Percentiles rank a stretch among this genome's conserved stretches.
These are phyloP conservation scores for Drosophila arizonae DNA, from an alignment of 1,140 invertebrate genomes.

Conservation along the genomic window DNA sequence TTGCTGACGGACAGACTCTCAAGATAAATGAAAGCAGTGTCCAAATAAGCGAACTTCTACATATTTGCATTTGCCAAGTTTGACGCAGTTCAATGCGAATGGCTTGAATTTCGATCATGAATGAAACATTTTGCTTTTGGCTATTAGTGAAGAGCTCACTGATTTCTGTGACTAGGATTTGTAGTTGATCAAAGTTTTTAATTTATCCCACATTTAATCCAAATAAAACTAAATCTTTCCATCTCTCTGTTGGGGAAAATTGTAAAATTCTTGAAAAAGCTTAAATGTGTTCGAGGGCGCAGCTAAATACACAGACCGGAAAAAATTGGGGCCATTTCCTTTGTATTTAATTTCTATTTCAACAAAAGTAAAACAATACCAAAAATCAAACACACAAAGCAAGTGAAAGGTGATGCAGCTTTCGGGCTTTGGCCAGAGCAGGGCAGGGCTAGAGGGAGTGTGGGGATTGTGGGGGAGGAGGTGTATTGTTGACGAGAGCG, in stretches of 20 bases:
- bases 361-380: slow-evolving; percentile 81
- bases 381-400: slow-evolving; percentile 78
- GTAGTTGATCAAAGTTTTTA: no score
- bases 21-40: slow-evolving; percentile 6
- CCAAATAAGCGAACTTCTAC: neutral
- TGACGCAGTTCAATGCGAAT: slow-evolving; percentile 1
- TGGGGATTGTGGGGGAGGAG: no score
- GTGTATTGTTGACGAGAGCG: no score
- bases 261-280: slow-evolving; percentile 30
- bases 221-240: neutral
- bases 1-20: neutral
- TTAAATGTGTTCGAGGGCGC: neutral
- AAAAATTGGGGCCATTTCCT: slow-evolving; percentile 43
- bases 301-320: slow-evolving; percentile 14
- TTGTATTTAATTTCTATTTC: slow-evolving; percentile 64
- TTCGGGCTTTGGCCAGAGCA: slow-evolving; percentile 6
- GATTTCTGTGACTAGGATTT: no score
- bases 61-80: neutral
- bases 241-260: neutral
- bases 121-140: neutral
- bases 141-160: no score
- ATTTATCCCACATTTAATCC: neutral
- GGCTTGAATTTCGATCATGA: neutral
- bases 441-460: neutral
- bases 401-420: slow-evolving; percentile 72